Evolutionary conservation across 2,797 vertebrate species (phyloP).

Genomic region (Lepilemur septentrionalis): DNA sequence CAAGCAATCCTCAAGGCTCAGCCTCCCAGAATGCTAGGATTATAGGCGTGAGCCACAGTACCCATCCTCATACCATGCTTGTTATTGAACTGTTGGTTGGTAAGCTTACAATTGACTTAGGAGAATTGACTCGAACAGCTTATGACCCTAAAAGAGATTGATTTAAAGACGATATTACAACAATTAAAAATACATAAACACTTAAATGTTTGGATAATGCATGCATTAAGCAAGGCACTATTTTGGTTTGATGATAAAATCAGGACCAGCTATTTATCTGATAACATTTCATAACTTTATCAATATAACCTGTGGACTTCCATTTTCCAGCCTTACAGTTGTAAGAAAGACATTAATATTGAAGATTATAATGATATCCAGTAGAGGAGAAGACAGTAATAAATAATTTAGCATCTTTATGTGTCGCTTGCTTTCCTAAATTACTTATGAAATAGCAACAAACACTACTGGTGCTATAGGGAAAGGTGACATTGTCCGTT

Average conservation of each 20-base stretch:
- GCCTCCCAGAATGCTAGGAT: not conserved
- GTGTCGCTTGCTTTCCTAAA: conserved; percentile 75
- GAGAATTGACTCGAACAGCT: not conserved
- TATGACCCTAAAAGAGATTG: not conserved
- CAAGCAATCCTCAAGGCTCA: not conserved
- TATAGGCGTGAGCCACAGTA: not conserved
- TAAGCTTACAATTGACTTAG: not conserved
- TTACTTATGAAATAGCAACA: conserved; percentile 70
- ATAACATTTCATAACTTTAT: conserved; percentile 66
- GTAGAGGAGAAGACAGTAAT: conserved; percentile 58
- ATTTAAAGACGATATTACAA: not conserved
- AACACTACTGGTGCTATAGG: conserved; percentile 18
- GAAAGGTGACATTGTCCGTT: conserved; percentile 48
- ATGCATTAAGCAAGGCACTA: not conserved
- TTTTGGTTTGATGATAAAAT: conserved; percentile 16
- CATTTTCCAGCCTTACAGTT: conserved; percentile 37
- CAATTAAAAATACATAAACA: not conserved
- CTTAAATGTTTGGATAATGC: not conserved
- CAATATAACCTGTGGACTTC: conserved; percentile 23
- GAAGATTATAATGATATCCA: conserved; percentile 30
- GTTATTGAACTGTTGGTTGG: not conserved
- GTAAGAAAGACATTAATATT: conserved; percentile 71
- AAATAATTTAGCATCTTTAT: conserved; percentile 71
- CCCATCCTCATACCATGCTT: too few species aligned
- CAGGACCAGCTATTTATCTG: not conserved